Conservation (phyloP, 1,140 invertebrate genomes). For the Andricus grossulariae region DNA sequence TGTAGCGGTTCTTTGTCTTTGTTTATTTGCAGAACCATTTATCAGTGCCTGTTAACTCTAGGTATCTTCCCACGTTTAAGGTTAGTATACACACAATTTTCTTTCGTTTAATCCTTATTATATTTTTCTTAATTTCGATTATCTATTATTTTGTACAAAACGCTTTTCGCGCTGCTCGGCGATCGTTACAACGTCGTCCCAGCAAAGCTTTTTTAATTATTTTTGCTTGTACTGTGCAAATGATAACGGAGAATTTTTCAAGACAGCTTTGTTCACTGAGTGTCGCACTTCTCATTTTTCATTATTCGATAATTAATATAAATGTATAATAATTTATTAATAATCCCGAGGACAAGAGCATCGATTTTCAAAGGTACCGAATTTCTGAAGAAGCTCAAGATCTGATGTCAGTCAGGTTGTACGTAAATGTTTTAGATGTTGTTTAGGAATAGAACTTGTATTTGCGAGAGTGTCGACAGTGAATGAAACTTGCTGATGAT, state of each 20-base stretch:
- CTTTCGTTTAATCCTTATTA: constrained; percentile 52
- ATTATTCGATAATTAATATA: neutral
- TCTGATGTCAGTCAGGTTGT: too few species aligned
- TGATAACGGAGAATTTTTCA: constrained; percentile 7
- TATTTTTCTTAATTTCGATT: constrained; percentile 11
- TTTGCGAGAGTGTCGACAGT: constrained; percentile 30
- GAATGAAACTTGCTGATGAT: constrained; percentile 38
- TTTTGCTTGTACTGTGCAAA: constrained; percentile 35
- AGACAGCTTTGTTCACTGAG: constrained; percentile 36
- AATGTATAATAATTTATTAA: neutral
- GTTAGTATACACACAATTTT: constrained; percentile 77
- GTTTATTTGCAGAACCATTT: constrained; percentile 91
- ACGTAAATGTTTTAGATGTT: constrained; percentile 12
- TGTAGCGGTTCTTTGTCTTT: constrained; percentile 79
- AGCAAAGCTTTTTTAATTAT: constrained; percentile 38
- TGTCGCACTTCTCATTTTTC: constrained; percentile 25
- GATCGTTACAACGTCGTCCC: constrained; percentile 36
- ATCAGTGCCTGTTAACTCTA: constrained; percentile 90
- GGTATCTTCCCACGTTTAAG: constrained; percentile 87
- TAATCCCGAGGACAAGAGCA: neutral
- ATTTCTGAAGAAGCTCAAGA: neutral
- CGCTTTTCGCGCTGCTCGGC: constrained; percentile 29
- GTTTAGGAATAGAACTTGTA: neutral
- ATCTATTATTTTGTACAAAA: constrained; percentile 10
- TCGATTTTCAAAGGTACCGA: neutral